Base-by-base conservation (phyloP, 2,113 vertebrate genomes). In the Cisticola juncidis region DNA sequence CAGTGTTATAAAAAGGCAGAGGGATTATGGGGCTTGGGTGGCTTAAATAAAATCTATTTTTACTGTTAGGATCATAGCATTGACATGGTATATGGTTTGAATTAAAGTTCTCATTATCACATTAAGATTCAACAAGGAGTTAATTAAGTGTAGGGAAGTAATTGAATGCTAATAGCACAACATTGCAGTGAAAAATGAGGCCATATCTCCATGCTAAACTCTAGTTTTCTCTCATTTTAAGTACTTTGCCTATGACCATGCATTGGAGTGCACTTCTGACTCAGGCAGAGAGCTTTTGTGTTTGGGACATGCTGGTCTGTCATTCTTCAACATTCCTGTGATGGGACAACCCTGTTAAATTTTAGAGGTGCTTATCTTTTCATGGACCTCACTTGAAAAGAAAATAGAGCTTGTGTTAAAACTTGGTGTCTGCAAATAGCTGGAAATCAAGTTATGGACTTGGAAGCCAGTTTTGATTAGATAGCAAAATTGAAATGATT, bases 71-170 rank as follows among this genome's bases (percentile, higher is more conserved):
- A 56, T 93, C 68, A 56, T 48, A 36, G 42, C 64, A 36, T 26
- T 88, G 78, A 48, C 69, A 36, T 79, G 66, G 81, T 91, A 45
- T 81, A 83, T 73, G 81, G 61, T 53, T 81, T 85, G 88, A 92
- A 76, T 90, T 73, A 72, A 92, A 72, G 79, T 88, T 94, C 82
- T 90, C 85, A 69, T 95, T 95, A 94, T 91, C 91, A 50, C 74
- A 72, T 88, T 87, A 88, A 84, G 68, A 91, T 86, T 62, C 87
- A 95, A 53, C 40, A 86, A 80, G 65, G 60, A 95, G 83, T 69
- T 90, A 94, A 86, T 90, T 90, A 92, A 78, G 42, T 82, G 33
- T 74, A 73, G 81, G 74, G 66, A 82, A 77, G 42, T 81, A 77
- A 86, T 71, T 53, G 81, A 82, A 90, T 74, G 65, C 35, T 91